Conservation (phyloP, 2,888 invertebrate species). For the Digitonthophagus gazella region DNA sequence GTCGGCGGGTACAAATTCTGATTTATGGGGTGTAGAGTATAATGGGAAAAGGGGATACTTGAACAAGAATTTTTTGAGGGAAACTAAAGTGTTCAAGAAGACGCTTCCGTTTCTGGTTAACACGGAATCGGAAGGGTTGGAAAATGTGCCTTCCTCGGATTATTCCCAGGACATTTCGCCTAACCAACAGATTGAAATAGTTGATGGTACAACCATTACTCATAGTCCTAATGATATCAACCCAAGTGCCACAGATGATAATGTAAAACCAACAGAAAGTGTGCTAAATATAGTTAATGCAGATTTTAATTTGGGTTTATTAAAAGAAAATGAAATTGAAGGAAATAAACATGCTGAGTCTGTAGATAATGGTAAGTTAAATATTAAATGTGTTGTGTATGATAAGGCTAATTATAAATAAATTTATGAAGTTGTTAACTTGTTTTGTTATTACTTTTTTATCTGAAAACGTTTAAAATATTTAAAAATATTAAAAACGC, state of each 20-base stretch:
- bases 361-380: slow-evolving; percentile 7
- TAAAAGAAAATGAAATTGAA: too few relatives aligned
- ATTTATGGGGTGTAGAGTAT: slow-evolving; percentile 70
- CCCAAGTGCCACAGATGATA: slow-evolving; percentile 19
- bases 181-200: slow-evolving; percentile 49
- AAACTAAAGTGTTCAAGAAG: slow-evolving; percentile 56
- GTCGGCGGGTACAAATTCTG: slow-evolving; percentile 60
- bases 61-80: slow-evolving; percentile 59
- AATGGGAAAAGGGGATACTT: slow-evolving; percentile 68
- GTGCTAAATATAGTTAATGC: neutral
- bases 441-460: too few relatives aligned
- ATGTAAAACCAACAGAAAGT: slow-evolving; percentile 12
- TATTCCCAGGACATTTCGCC: slow-evolving; percentile 33
- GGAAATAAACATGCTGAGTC: neutral
- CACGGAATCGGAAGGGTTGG: slow-evolving; percentile 44
- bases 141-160: slow-evolving; percentile 34
- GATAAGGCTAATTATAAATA: neutral
- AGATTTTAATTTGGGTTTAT: neutral
- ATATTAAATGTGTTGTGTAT: slow-evolving; percentile 12
- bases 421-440: slow-evolving; percentile 9
- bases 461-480: neutral
- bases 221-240: slow-evolving; percentile 21
- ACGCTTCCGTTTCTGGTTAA: slow-evolving; percentile 50
- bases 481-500: neutral
- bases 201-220: slow-evolving; percentile 69